Evolutionary conservation across 2,113 vertebrate species (phyloP).

Genomic region (Peromyscus californicus): DNA sequence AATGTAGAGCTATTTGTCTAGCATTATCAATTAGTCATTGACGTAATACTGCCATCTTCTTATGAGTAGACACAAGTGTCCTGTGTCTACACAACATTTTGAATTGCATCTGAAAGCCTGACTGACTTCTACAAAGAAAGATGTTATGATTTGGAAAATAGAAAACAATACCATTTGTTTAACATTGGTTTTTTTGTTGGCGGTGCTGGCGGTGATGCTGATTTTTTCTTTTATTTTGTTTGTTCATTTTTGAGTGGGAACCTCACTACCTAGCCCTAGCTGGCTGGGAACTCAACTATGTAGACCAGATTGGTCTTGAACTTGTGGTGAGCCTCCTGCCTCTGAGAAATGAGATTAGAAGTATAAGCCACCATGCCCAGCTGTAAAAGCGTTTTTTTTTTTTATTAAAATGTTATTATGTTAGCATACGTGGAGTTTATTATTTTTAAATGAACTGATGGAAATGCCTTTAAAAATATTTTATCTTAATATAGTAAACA

Average conservation of each 20-base stretch:
- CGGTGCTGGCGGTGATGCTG: not conserved
- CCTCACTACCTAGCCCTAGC: not conserved
- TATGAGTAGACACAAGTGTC: not conserved
- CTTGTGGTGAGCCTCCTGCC: not conserved
- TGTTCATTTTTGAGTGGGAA: not conserved
- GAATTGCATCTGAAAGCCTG: not conserved
- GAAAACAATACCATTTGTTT: not conserved
- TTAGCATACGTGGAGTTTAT: not conserved
- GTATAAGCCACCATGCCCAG: not conserved
- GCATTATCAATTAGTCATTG: not conserved
- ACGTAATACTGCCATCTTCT: not conserved
- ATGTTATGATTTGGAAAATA: not conserved
- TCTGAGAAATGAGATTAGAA: not conserved
- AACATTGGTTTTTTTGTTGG: not conserved
- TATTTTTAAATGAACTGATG: not conserved
- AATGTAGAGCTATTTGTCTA: not conserved
- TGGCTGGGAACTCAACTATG: not conserved
- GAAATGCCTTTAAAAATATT: not conserved
- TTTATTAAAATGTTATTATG: conserved; percentile 12
- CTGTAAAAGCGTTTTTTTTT: not conserved
- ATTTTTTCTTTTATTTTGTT: not conserved
- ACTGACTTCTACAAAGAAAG: not conserved
- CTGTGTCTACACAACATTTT: not conserved
- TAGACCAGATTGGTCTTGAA: not conserved
- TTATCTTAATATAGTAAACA: not conserved